phyloP scores from a whole-genome alignment of 2,113 vertebrate species.

The Cavia porcellus region DNA sequence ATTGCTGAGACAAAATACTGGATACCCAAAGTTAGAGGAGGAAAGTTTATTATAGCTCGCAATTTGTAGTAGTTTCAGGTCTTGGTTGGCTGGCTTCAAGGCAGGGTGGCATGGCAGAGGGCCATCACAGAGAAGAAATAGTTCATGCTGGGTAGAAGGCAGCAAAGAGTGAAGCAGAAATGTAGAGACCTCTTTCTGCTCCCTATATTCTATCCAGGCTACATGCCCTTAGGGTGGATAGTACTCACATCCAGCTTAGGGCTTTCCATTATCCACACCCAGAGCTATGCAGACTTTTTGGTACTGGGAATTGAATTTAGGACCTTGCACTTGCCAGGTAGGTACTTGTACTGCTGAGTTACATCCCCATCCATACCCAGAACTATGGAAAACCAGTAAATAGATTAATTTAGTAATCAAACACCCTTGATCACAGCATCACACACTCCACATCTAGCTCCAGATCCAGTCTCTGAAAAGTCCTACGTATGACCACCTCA shows the following conservation, averaged over 20 bases:
- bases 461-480: neutral
- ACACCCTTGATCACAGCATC: neutral
- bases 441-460: neutral
- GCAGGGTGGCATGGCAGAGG: neutral
- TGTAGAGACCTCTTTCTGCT: neutral
- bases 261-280: neutral
- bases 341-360: too few relatives aligned
- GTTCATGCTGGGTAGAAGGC: neutral
- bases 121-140: neutral
- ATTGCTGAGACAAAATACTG: neutral
- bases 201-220: neutral
- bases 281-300: neutral
- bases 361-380: neutral
- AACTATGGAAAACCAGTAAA: neutral
- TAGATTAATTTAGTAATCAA: neutral
- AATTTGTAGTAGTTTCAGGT: neutral
- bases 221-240: neutral
- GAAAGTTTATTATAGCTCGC: neutral
- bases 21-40: neutral
- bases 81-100: neutral
- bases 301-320: too few relatives aligned
- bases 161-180: neutral
- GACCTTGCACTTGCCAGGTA: too few relatives aligned
- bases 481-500: neutral
- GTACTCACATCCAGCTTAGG: neutral